Base-by-base conservation (phyloP, 2,113 vertebrate genomes). In the Cardinalis cardinalis region DNA sequence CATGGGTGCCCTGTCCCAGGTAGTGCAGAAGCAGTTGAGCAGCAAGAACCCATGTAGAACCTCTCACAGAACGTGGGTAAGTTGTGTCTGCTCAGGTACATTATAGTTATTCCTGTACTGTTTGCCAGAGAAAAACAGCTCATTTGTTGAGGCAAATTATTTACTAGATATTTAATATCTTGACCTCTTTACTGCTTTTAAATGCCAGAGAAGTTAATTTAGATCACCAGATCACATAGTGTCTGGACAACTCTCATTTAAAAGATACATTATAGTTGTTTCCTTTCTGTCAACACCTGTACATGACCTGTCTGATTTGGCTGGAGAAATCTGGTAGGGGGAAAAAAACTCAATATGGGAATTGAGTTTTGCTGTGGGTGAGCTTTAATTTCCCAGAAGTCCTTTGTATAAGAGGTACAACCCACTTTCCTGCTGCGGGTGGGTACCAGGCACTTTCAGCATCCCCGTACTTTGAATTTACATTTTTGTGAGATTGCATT, bases 1-100 rank as follows among this genome's bases (percentile, higher is more conserved):
- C 6, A 3, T 40, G 34, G 15, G 7, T n/a, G 34, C 24, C 11
- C 14, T 55, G 5, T 14, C 55, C 2, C 1, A 6, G 20, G 11
- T 43, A 14, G 6, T 40, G 17, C n/a, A 69, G 75, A 28, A 40
- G 31, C n/a, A n/a, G 7, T 4, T 52, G 29, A 66, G 21, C 38
- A 70, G 43, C 21, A 65, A 40, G 31, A 80, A 48, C 18, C 4
- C 19, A 8, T 0, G 1, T 36, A 9, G 38, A 18, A 70, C 12
- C 25, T 65, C 28, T 52, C 17, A 60, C 64, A 79, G 38, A 65
- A 52, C 10, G 17, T 6, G 32, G 0, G 0, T 46, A 34, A 78
- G 2, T 59, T 85, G 20, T 55, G 17, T 53, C 52, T 89, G 43
- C 43, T 68, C 14, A 48, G 17, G 5, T 41, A 32, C 1, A 2